Evolutionary conservation across 2,113 vertebrate genomes (phyloP).

Genomic region (Lasiurus cinereus): DNA sequence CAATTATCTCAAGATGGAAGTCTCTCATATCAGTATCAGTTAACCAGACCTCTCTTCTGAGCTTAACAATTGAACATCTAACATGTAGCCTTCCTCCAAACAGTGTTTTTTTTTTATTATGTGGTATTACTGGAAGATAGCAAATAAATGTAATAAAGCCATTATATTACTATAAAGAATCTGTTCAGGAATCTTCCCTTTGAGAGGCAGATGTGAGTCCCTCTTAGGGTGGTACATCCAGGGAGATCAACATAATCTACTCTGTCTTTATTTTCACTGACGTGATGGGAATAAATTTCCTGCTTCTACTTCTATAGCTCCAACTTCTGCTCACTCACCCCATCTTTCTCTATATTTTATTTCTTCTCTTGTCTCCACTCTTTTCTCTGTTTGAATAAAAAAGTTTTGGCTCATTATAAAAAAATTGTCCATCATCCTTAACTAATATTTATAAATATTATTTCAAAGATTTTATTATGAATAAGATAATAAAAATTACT

Average conservation of each 20-base stretch:
- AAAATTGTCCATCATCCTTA: neutral
- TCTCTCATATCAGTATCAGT: neutral
- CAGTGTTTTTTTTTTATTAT: neutral
- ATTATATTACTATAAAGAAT: neutral
- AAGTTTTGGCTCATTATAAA: constrained; percentile 12
- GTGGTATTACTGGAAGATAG: neutral
- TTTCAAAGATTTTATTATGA: constrained; percentile 48
- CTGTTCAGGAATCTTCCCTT: neutral
- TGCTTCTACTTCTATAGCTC: neutral
- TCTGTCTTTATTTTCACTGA: constrained; percentile 24
- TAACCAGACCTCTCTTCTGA: constrained; percentile 28
- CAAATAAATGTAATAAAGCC: constrained; percentile 37
- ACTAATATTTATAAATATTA: constrained; percentile 43
- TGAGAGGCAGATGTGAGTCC: neutral
- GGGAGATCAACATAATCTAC: neutral
- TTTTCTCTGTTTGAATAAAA: constrained; percentile 18
- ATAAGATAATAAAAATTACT: constrained; percentile 50
- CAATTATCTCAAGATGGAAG: constrained; percentile 2
- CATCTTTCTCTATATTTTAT: constrained; percentile 17
- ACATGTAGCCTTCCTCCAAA: neutral
- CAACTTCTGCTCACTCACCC: neutral
- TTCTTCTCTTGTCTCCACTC: neutral
- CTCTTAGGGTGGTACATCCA: neutral
- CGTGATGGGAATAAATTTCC: constrained; percentile 1
- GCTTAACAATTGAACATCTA: constrained; percentile 1